phyloP scores from a whole-genome alignment of 2,888 invertebrate genomes.

The Drosophila algonquin region DNA sequence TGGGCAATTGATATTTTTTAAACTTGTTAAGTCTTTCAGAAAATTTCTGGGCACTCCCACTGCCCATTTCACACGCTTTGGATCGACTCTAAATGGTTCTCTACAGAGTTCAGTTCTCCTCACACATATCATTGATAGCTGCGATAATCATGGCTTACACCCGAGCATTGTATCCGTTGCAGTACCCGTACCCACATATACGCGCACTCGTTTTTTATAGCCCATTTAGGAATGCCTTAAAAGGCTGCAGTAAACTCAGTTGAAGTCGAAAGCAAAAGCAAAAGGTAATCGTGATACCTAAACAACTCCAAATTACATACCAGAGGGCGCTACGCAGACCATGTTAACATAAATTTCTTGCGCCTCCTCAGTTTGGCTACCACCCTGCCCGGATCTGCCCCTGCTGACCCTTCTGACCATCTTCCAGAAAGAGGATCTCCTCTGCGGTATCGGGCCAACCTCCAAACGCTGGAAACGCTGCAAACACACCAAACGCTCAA shows the following conservation, averaged over 20 bases:
- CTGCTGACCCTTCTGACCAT: slow-evolving; percentile 3
- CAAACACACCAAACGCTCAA: slow-evolving; percentile 55
- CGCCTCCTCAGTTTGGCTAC: slow-evolving; percentile 53
- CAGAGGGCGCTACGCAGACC: slow-evolving; percentile 80
- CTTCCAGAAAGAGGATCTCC: neutral
- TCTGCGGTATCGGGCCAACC: neutral
- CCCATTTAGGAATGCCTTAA: slow-evolving; percentile 16
- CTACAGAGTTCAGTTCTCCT: slow-evolving; percentile 21
- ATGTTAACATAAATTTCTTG: slow-evolving; percentile 80
- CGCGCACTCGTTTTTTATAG: slow-evolving; percentile 56
- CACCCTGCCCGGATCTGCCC: neutral
- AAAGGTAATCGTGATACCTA: slow-evolving; percentile 78
- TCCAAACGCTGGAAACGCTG: slow-evolving; percentile 2
- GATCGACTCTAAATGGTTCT: slow-evolving; percentile 53
- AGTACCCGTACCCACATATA: slow-evolving; percentile 37
- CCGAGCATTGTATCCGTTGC: slow-evolving; percentile 58
- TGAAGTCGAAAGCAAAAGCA: slow-evolving; percentile 48
- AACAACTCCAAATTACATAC: slow-evolving; percentile 81
- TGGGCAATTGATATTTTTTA: slow-evolving; percentile 49
- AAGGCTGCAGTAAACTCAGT: slow-evolving; percentile 22
- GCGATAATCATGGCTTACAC: slow-evolving; percentile 81
- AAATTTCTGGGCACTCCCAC: slow-evolving; percentile 49
- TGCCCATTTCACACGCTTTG: slow-evolving; percentile 67
- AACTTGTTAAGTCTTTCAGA: slow-evolving; percentile 36
- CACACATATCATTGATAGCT: slow-evolving; percentile 78